Evolutionary conservation across 2,888 invertebrate species (phyloP).

Genomic region (Nomada fabriciana): DNA sequence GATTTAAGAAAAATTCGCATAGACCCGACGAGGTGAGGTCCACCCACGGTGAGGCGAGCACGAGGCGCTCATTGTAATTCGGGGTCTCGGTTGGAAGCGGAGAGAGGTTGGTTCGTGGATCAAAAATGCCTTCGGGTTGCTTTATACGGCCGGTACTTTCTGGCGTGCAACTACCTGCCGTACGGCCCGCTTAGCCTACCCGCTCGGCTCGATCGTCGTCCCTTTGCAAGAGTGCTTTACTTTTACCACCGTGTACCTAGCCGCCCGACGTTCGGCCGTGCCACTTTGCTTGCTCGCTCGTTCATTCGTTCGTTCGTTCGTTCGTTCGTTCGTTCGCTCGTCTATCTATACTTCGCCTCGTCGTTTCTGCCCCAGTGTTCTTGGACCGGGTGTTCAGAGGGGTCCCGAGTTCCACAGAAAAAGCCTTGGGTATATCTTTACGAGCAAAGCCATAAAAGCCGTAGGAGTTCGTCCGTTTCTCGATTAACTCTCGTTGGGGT

Average conservation of each 20-base stretch:
- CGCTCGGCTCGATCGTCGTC: slow-evolving; percentile 31
- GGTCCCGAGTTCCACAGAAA: slow-evolving; percentile 69
- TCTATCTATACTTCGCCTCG: slow-evolving; percentile 29
- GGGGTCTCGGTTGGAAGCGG: slow-evolving; percentile 32
- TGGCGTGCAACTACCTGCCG: slow-evolving; percentile 52
- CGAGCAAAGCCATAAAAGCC: slow-evolving; percentile 73
- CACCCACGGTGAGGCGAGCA: slow-evolving; percentile 42
- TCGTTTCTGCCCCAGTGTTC: slow-evolving; percentile 60
- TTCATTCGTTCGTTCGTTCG: slow-evolving; percentile 20
- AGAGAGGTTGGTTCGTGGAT: slow-evolving; percentile 42
- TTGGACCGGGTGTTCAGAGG: slow-evolving; percentile 63
- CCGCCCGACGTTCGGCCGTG: neutral
- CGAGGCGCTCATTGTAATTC: slow-evolving; percentile 48
- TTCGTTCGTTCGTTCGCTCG: slow-evolving; percentile 23
- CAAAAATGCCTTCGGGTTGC: slow-evolving; percentile 56
- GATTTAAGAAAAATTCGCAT: slow-evolving; percentile 47
- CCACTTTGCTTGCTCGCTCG: slow-evolving; percentile 1
- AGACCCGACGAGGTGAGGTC: slow-evolving; percentile 12
- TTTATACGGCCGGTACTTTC: slow-evolving; percentile 45
- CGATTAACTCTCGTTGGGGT: slow-evolving; percentile 68
- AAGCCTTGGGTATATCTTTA: slow-evolving; percentile 73
- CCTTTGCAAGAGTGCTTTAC: slow-evolving; percentile 34
- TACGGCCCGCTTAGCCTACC: slow-evolving; percentile 10
- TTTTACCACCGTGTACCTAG: slow-evolving; percentile 36
- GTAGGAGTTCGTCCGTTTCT: slow-evolving; percentile 73